These are phyloP conservation scores for Hemicentrotus pulcherrimus DNA, from an alignment of 35 echinoderm and acorn worm species.

Conservation along the genomic window DNA sequence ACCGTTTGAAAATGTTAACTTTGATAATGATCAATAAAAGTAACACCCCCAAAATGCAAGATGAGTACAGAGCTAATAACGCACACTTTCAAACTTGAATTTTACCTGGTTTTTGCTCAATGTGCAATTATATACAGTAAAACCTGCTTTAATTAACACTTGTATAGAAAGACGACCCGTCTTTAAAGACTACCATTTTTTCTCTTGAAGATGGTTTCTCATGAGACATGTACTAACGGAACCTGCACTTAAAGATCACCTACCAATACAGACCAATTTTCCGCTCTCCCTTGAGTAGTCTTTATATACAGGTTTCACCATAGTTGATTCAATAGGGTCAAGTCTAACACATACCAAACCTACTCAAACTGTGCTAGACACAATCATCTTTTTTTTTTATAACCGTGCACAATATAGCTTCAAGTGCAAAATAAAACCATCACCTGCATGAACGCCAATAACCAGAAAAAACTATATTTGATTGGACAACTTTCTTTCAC, in stretches of 20 bases:
- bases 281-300: no score
- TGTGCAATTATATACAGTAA: background rate
- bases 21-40: background rate
- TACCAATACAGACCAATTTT: no score
- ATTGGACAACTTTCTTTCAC: constrained; percentile 43
- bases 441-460: background rate
- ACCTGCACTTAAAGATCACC: no score
- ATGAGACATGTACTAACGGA: no score
- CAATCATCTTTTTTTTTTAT: background rate
- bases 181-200: no score
- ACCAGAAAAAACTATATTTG: background rate
- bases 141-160: no score
- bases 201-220: no score
- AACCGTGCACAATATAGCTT: background rate
- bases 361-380: background rate
- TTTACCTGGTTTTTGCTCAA: background rate
- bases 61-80: background rate
- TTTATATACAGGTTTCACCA: no score
- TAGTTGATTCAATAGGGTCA: no score
- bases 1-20: background rate
- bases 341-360: background rate
- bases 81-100: background rate
- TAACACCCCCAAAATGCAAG: background rate
- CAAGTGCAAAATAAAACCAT: background rate
- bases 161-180: no score